These are phyloP conservation scores for Collichthys lucidus DNA, from an alignment of 2,113 vertebrate genomes.

Conservation along the genomic window DNA sequence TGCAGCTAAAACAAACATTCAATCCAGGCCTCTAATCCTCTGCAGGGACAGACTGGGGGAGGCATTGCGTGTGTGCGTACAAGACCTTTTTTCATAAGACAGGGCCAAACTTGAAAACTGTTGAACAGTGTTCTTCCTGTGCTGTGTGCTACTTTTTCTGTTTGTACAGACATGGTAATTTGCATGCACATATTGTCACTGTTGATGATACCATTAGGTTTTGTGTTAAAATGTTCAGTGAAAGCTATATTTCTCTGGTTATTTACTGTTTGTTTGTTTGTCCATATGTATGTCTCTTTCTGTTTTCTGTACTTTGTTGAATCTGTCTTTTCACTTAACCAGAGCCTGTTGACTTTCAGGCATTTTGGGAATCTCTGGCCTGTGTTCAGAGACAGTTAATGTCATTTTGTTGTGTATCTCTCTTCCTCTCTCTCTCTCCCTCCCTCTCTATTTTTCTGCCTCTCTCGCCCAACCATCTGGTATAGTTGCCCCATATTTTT, in stretches of 20 bases:
- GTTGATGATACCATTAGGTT: not conserved
- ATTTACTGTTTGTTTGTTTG: not conserved
- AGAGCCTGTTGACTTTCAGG: not conserved
- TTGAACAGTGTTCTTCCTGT: not conserved
- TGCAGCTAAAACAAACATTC: not conserved
- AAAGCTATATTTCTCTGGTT: not conserved
- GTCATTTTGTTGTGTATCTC: not conserved
- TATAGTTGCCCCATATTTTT: constrained; percentile 47
- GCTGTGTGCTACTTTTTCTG: not conserved
- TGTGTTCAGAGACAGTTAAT: constrained; percentile 11
- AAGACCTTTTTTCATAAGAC: not conserved
- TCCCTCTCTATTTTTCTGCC: not conserved
- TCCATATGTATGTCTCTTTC: not conserved
- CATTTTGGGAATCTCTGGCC: constrained; percentile 2
- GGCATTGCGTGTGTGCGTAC: not conserved
- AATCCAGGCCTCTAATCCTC: too few species aligned
- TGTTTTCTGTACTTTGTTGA: not conserved
- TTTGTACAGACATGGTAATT: not conserved
- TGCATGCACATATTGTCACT: not conserved
- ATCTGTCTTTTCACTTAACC: not conserved
- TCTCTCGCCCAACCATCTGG: constrained; percentile 12
- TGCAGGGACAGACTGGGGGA: too few species aligned
- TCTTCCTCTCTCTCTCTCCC: not conserved
- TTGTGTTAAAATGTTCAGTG: not conserved
- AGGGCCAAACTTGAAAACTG: not conserved